Evolutionary conservation across 2,888 invertebrate genomes (phyloP), one percentile per base, ranked within the genome.

Genomic region (Eledone cirrhosa): DNA sequence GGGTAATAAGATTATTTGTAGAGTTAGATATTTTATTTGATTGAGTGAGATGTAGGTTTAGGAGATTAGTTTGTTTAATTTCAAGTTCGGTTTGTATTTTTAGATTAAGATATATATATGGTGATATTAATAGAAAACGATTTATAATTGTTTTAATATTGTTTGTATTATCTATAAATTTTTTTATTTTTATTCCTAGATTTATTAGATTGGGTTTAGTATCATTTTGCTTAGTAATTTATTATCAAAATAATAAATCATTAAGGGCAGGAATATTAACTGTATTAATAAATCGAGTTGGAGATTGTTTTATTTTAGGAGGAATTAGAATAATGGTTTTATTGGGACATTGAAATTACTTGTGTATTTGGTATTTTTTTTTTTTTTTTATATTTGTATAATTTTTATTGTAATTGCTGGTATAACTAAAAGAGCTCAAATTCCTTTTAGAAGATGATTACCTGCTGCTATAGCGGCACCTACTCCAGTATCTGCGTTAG

Each of bases 401-500:
- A 11, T 90, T 53, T 79, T 91, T 80, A 78, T 92, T 63, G 78
- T 91, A 65, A 77, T 92, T 29, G 93, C 93, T 0, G 92, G 93
- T 78, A 93, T 94, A 91, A 94, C 94, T 81, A 95, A 95, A 91
- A 95, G 94, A 84, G 95, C 95, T 88, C 95, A 95, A 91, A 93
- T 95, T 92, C 95, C 95, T 75, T 95, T 95, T 94, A 94, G 94
- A 82, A 93, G 94, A 74, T 95, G 95, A 86, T 90, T 95, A 77
- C 95, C 95, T 0, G 94, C 93, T 0, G 94, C 94, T 69, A 95
- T 95, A 90, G 94, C 94, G 0, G 95, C 94, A 72, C 95, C 95
- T 53, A 95, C 94, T 0, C 94, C 41, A 0, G 41, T 41, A 8
- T 2, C 3, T 5, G 2, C 41, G 5, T 41, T 41, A 41, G 41